These are phyloP conservation scores for Schizopygopsis pylzovi DNA, from an alignment of 2,797 vertebrate genomes.

Conservation along the genomic window DNA sequence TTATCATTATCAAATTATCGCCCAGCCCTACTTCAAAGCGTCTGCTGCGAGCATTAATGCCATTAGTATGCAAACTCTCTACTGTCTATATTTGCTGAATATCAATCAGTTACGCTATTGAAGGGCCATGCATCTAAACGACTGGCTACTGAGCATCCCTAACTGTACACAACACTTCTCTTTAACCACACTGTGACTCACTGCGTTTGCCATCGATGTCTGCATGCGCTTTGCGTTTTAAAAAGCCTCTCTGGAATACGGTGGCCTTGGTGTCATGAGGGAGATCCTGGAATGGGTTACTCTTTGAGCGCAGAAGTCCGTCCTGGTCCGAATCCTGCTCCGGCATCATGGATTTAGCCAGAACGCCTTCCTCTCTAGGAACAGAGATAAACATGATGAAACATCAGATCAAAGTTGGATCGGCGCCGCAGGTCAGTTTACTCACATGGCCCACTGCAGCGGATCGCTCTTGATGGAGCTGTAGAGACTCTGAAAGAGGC, in stretches of 20 bases:
- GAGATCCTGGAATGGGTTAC: slow-evolving; percentile 84
- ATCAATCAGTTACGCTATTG: background rate
- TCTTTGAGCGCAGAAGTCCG: slow-evolving; percentile 73
- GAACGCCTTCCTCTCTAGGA: slow-evolving; percentile 81
- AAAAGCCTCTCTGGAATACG: slow-evolving; percentile 84
- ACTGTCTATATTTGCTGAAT: background rate
- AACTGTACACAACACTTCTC: background rate
- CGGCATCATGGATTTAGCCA: slow-evolving; percentile 63
- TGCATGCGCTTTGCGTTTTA: slow-evolving; percentile 88
- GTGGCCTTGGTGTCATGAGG: slow-evolving; percentile 78
- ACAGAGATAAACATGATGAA: slow-evolving; percentile 4
- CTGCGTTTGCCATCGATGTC: slow-evolving; percentile 92
- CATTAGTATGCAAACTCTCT: background rate
- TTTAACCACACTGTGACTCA: slow-evolving; percentile 71
- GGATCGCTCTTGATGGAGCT: slow-evolving; percentile 86
- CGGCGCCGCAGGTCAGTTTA: slow-evolving; percentile 44
- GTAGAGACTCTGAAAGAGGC: slow-evolving; percentile 80
- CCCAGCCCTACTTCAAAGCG: no score
- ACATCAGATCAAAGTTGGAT: background rate
- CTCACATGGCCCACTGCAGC: slow-evolving; percentile 90
- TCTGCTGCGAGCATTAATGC: no score
- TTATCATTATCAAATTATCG: no score
- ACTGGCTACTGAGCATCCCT: no score
- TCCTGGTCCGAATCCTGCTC: slow-evolving; percentile 66
- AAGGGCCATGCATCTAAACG: background rate